Base-by-base conservation (phyloP, 2,113 vertebrate species). In the Passer domesticus region DNA sequence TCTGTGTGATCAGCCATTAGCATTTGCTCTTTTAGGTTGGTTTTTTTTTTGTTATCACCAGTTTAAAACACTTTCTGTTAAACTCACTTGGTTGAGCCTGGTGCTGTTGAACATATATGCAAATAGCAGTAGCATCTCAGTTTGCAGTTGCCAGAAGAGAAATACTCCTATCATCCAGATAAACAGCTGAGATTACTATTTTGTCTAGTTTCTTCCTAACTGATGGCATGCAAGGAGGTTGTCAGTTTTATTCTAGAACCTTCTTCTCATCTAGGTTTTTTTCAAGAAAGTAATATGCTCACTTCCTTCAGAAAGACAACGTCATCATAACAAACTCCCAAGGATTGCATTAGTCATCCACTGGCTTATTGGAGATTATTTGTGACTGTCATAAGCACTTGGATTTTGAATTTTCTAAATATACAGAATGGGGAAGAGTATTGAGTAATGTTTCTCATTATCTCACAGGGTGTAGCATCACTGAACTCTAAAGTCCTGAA, bases 401-500 rank as follows among this genome's bases (percentile, higher is more conserved):
- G 74, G 76, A 89, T 85, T 62, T 95, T 90, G 76, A 44, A 43
- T 91, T 91, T 95, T 94, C 67, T 72, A 76, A 93, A 84, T 83
- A 72, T 67, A 46, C 67, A 64, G 73, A 82, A 80, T 76, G 77
- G 82, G 25, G 80, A 74, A 83, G 72, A 37, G 59, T 44, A 44
- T 78, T 95, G 77, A 83, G 72, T 52, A 87, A 70, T 75, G 92
- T 87, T 72, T 85, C 82, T 91, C 47, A 82, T 55, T 88, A 83
- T 74, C 70, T 94, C 25, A 6, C 64, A 75, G 87, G 63, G 92
- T 77, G 86, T 93, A 93, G 55, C 82, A 92, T 94, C 6, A 3
- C 68, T 87, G 89, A 92, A 87, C 76, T 95, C 77, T 91, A 80
- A 68, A 73, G 77, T 68, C 85, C 95, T 94, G 95, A 92, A 97